These are phyloP conservation scores for Arenaria interpres DNA, from an alignment of 2,113 vertebrate species.

Conservation along the genomic window DNA sequence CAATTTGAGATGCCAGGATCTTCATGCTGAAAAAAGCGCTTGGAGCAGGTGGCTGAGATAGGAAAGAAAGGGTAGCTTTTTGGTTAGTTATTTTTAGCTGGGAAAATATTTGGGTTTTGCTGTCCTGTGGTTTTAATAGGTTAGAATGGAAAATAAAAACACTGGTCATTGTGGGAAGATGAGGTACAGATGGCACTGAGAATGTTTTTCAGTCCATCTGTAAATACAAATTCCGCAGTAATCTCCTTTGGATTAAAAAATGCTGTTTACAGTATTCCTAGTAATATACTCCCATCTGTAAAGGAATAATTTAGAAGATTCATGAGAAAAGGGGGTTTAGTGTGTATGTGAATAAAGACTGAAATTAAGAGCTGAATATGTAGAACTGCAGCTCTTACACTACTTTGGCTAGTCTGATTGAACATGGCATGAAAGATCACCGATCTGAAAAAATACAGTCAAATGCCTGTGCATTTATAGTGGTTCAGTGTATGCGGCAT, in stretches of 20 bases:
- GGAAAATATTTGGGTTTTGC: not conserved
- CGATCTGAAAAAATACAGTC: not conserved
- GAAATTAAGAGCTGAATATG: not conserved
- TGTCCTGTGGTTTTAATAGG: not conserved
- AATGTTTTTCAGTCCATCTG: not conserved
- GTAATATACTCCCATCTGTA: not conserved
- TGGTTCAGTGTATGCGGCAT: not conserved
- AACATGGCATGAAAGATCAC: not conserved
- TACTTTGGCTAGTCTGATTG: not conserved
- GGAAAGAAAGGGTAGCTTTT: not conserved
- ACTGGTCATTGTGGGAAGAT: not conserved
- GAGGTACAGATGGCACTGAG: not conserved
- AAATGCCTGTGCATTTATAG: not conserved
- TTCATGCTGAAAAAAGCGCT: not conserved
- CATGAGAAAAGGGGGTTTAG: not conserved
- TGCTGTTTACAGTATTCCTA: not conserved
- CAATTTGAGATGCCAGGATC: not conserved
- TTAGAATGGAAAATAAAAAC: not conserved
- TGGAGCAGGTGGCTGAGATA: not conserved
- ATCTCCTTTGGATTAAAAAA: too few relatives aligned
- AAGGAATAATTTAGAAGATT: not conserved
- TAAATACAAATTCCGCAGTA: not conserved
- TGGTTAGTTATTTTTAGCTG: slow-evolving; percentile 3
- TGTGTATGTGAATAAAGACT: not conserved
- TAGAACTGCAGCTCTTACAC: not conserved